Conservation (phyloP, 53 echinoderm and acorn worm species). For the Paracentrotus lividus region DNA sequence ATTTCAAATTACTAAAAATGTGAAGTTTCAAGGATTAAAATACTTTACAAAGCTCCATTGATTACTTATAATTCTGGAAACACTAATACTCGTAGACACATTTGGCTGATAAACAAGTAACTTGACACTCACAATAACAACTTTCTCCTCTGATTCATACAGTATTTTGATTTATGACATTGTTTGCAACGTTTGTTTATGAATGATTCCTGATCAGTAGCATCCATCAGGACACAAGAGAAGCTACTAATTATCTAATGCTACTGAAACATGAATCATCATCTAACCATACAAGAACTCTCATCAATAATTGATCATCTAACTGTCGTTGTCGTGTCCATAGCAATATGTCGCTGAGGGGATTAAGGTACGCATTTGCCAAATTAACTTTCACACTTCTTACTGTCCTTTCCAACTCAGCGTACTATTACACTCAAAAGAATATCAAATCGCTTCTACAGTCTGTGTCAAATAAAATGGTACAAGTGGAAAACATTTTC, state of each 20-base stretch:
- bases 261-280: constrained; percentile 54
- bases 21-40: too few relatives aligned
- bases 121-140: neutral
- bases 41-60: too few relatives aligned
- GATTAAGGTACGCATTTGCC: constrained; percentile 45
- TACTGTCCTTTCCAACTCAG: neutral
- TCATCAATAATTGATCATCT: constrained; percentile 65
- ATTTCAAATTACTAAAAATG: too few relatives aligned
- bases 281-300: constrained; percentile 50
- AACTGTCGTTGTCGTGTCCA: constrained; percentile 42
- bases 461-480: too few relatives aligned
- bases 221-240: neutral
- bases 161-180: neutral
- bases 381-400: constrained; percentile 59
- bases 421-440: constrained; percentile 11
- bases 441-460: neutral
- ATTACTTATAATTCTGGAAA: neutral
- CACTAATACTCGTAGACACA: neutral
- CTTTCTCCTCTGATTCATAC: too few relatives aligned
- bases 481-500: too few relatives aligned
- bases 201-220: neutral
- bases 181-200: neutral
- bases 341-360: constrained; percentile 45
- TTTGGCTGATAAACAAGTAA: constrained; percentile 8
- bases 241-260: constrained; percentile 42